phyloP scores from a whole-genome alignment of 2,113 vertebrate genomes.

The Stomatorhinus ivindoensis region DNA sequence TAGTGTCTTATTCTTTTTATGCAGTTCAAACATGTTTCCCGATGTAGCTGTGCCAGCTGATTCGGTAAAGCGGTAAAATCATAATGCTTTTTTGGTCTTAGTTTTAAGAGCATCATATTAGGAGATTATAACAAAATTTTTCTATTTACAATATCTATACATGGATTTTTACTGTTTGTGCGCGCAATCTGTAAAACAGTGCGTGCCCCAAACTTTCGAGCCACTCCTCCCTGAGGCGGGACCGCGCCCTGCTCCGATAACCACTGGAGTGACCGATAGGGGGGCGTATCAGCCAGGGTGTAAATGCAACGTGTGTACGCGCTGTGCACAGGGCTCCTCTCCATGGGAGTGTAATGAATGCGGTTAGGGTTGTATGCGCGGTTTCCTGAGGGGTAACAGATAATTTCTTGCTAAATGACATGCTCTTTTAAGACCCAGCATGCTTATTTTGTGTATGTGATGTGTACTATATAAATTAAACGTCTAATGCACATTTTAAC shows the following conservation, averaged over 20 bases:
- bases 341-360: neutral
- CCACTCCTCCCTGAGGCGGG: neutral
- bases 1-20: neutral
- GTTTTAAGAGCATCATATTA: neutral
- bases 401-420: neutral
- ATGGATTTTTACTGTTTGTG: neutral
- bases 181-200: neutral
- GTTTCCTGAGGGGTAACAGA: neutral
- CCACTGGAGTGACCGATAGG: neutral
- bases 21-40: neutral
- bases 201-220: neutral
- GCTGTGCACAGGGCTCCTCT: neutral
- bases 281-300: neutral
- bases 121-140: neutral
- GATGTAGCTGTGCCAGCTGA: neutral
- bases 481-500: neutral
- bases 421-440: neutral
- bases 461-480: neutral
- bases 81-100: neutral
- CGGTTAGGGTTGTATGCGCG: neutral
- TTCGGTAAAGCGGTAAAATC: neutral
- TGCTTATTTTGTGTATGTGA: neutral
- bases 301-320: neutral
- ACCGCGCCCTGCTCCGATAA: neutral
- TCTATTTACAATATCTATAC: neutral